Evolutionary conservation across 2,113 vertebrate species (phyloP), one percentile per base, ranked within the genome.

Genomic region (Anas platyrhynchos): DNA sequence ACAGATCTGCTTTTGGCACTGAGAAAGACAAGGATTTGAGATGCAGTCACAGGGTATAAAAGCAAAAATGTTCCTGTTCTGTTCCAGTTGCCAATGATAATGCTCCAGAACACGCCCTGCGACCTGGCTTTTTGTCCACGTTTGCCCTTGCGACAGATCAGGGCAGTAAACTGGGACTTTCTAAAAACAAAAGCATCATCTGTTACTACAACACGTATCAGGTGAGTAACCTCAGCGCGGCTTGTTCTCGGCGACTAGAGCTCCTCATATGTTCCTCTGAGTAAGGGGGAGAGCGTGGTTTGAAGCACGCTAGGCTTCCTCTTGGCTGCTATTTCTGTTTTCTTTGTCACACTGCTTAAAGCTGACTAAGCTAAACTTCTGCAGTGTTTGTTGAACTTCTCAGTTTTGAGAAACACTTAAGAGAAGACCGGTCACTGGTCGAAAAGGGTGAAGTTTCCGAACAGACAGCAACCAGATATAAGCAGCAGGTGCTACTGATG

Each of bases 121-220:
- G 99, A 77, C 99, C 99, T 7, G 98, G 98, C 50, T 99, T 99
- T 97, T 94, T 99, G 75, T 99, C 99, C 17, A 99, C 99, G 0
- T 99, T 99, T 91, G 99, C 99, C 22, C 98, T 99, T 76, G 99
- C 99, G 56, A 99, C 99, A 6, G 99, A 99, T 96, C 99, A 99
- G 96, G 99, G 99, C 89, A 99, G 99, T 97, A 99, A 99, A 86
- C 97, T 99, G 56, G 99, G 99, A 58, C 99, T 99, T 38, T 99
- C 99, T 59, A 99, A 99, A 97, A 99, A 99, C 94, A 99, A 99
- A 95, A 99, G 99, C 87, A 99, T 99, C 83, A 99, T 99, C 97
- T 99, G 99, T 97, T 99, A 99, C 93, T 99, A 99, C 96, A 99
- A 99, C 83, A 98, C 99, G 0, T 99, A 99, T 96, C 99, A 99